These are phyloP conservation scores for Pterocles burchelli DNA, from an alignment of 2,113 vertebrate genomes.

Conservation along the genomic window DNA sequence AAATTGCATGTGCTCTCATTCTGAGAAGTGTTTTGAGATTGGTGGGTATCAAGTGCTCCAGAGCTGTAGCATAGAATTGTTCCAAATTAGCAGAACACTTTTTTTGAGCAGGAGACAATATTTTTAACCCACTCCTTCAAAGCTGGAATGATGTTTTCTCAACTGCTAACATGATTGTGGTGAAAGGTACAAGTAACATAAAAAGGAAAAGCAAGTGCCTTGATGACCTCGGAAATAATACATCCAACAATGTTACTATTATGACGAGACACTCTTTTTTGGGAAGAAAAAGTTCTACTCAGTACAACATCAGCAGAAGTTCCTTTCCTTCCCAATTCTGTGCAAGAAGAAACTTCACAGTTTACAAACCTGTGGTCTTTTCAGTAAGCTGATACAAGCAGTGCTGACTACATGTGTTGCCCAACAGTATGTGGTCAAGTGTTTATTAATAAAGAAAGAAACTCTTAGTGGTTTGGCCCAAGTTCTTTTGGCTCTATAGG, in stretches of 20 bases:
- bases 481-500: slow-evolving; percentile 5
- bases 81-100: background rate
- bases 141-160: background rate
- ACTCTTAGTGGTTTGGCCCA: slow-evolving; percentile 25
- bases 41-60: background rate
- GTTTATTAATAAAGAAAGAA: background rate
- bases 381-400: slow-evolving; percentile 34
- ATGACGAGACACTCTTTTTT: slow-evolving; percentile 10
- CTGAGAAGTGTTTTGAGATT: background rate
- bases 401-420: background rate
- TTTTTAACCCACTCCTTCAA: background rate
- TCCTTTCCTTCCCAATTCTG: slow-evolving; percentile 34
- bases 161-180: background rate
- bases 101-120: background rate
- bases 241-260: background rate
- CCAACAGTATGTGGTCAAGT: background rate
- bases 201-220: slow-evolving; percentile 1
- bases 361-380: slow-evolving; percentile 8
- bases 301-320: slow-evolving; percentile 13
- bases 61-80: background rate
- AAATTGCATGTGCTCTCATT: background rate
- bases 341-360: background rate
- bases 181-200: background rate
- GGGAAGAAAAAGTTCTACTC: background rate
- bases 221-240: background rate